Evolutionary conservation across 2,888 invertebrate species (phyloP), one percentile per base, ranked within the genome.

Genomic region (Dasysyrphus albostriatus): DNA sequence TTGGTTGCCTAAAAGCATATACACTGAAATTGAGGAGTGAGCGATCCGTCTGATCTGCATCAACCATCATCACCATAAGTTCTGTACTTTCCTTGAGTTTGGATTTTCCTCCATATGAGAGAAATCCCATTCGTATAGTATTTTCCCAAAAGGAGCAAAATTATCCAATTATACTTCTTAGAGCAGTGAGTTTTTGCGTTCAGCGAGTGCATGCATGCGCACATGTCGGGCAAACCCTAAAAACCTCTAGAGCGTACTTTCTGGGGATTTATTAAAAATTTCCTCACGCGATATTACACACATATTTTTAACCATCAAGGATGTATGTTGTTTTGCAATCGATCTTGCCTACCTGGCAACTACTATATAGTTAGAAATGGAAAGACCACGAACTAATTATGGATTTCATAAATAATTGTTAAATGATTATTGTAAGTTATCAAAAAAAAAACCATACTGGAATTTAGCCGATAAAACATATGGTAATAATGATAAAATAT

Each of bases 171-270:
- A 78, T 42, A 39, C 24, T 51, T 59, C 59, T 67, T 24, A 12
- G 16, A 24, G 24, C 39, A 32, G 32, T 7, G 54, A 29, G 54
- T 37, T n/a, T n/a, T n/a, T n/a, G n/a, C n/a, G n/a, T n/a, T 73
- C 24, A 5, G 19, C n/a, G 19, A 42, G 65, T 29, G 10, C 9
- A 24, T 29, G 10, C 9, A 24, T 37, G 34, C 14, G 81, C 84
- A 85, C 84, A 85, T 85, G 84, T 85, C 84, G 81, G 81, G 84
- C 83, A 84, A 84, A 84, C 75, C 83, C 83, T 83, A 44, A 47
- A 19, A 61, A 75, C 14, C 37, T 37, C 0, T 32, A 42, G 19
- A 70, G 72, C 81, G 76, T 84, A 81, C 59, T 76, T 85, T 85
- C 84, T 77, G 76, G 84, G 81, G 84, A 81, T 85, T 84, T 85